These are phyloP conservation scores for Subanguina moxae DNA, from an alignment of 1,140 invertebrate genomes.

Conservation along the genomic window DNA sequence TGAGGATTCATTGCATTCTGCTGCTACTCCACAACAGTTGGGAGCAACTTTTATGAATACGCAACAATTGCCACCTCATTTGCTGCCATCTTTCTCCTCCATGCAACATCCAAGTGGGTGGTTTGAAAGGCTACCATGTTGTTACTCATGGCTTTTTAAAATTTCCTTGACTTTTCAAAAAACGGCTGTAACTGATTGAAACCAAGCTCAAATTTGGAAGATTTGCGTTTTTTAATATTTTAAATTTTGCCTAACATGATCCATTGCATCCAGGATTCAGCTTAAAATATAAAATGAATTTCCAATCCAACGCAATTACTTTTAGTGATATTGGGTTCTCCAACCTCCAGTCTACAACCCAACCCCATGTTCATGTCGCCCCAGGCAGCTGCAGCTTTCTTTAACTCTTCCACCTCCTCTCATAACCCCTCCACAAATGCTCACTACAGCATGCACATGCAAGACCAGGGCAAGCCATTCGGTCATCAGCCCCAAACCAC, in stretches of 20 bases:
- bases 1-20: slow-evolving; percentile 1
- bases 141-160: too few species aligned
- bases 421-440: too few species aligned
- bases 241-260: too few species aligned
- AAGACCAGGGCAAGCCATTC: slow-evolving; percentile 7
- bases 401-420: not conserved
- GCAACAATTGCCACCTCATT: not conserved
- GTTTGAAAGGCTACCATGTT: not conserved
- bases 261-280: too few species aligned
- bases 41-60: too few species aligned
- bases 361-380: slow-evolving; percentile 1
- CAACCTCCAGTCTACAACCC: not conserved
- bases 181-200: too few species aligned
- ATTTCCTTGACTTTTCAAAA: too few species aligned
- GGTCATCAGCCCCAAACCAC: slow-evolving; percentile 3
- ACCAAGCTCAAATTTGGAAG: too few species aligned
- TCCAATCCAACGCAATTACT: not conserved
- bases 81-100: not conserved
- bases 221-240: too few species aligned
- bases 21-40: not conserved
- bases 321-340: not conserved
- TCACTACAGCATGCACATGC: not conserved
- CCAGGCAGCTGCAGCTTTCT: not conserved
- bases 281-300: too few species aligned
- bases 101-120: slow-evolving; percentile 1